These are phyloP conservation scores for Meloidogyne exigua DNA, from an alignment of 1,140 invertebrate genomes.

Conservation along the genomic window DNA sequence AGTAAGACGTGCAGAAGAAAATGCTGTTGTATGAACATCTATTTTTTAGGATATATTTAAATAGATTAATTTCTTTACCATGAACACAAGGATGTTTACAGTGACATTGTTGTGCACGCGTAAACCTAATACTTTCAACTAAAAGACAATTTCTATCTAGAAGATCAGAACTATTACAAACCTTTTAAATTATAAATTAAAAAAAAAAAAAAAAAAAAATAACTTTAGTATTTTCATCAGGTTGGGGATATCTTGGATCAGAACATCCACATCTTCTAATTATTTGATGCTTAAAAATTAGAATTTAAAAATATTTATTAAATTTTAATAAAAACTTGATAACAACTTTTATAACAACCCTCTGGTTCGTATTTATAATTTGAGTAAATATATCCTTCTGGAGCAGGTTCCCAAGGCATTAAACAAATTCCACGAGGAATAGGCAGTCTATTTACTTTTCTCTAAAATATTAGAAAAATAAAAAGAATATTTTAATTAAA, in stretches of 20 bases:
- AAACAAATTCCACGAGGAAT: conserved; percentile 52
- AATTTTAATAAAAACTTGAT: conserved; percentile 37
- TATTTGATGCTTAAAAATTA: conserved; percentile 38
- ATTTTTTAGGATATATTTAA: neutral
- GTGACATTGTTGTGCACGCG: conserved; percentile 40
- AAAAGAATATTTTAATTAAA: neutral
- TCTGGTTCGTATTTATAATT: conserved; percentile 62
- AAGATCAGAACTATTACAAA: conserved; percentile 46
- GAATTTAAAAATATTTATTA: neutral
- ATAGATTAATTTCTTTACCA: neutral
- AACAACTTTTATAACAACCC: conserved; percentile 61
- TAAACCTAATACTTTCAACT: conserved; percentile 47
- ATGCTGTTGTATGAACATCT: conserved; percentile 60
- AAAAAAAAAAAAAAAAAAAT: neutral
- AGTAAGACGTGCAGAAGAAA: conserved; percentile 57
- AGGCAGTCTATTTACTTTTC: conserved; percentile 56
- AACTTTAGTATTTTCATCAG: conserved; percentile 50
- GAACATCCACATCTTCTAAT: conserved; percentile 52
- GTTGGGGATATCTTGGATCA: conserved; percentile 59
- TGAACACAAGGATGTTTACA: conserved; percentile 58
- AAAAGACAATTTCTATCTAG: conserved; percentile 51
- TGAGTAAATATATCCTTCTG: conserved; percentile 53
- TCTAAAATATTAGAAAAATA: conserved; percentile 26
- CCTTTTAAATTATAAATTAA: neutral
- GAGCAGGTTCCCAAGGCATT: conserved; percentile 31